Base-by-base conservation (phyloP, 1,140 invertebrate species). In the Eulimnadia texana region DNA sequence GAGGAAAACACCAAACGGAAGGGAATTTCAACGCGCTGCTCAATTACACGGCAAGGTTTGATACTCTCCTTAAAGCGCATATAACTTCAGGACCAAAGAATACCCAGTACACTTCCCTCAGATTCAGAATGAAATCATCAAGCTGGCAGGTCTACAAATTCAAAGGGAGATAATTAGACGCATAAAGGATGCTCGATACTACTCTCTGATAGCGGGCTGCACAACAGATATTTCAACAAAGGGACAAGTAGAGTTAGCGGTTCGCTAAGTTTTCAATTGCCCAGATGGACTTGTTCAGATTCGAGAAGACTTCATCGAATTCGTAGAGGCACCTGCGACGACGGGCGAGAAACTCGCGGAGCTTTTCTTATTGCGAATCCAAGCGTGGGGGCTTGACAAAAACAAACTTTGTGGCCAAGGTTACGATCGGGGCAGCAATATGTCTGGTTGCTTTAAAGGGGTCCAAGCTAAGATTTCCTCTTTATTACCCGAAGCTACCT, bases 401-500 rank as follows among this genome's bases (percentile, higher is more conserved):
- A 53, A 10, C 1, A 53, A 53, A 25, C 52, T 53, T 53, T 22
- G 23, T 22, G 54, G 16, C 54, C n/a, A 56, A 19, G 23, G 54
- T n/a, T 53, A 53, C 24, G 52, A 53, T 27, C 25, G 54, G 25
- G 23, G 54, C 20, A 56, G 54, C 25, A 56, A 56, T 24, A 56
- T 56, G 54, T 56, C 54, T 56, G 54, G 54, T 29, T 24, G 54
- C 19, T 56, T 56, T 56, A 56, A 56, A 27, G 54, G 54, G 19
- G 54, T 56, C 1, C 54, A 56, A 56, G 54, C 54, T 24, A 56
- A 29, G 54, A 56, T 56, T 56, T 56, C 54, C 3, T n/a, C 54
- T 56, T 22, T 22, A 56, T 24, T 56, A 9, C 54, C 25, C 19
- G 25, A 56, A 22, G 29, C 25, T 19, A 16, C 33, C 6, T 42